Base-by-base conservation (phyloP, 2,797 vertebrate species). In the Sylvia borin region DNA sequence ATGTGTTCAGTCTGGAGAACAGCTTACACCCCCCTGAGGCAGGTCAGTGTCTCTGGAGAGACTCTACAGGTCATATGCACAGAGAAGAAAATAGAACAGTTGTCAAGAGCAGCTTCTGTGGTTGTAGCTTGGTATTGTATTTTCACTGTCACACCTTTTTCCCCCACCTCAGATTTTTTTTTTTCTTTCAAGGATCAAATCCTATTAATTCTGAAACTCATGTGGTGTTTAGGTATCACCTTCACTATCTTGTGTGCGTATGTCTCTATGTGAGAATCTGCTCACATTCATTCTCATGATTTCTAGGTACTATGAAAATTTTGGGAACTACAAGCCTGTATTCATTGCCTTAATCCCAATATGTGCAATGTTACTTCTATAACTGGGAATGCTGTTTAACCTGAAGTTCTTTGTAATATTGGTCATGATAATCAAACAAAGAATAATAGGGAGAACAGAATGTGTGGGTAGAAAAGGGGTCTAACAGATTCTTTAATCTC, bases 1-100 rank as follows among this genome's bases (percentile, higher is more conserved):
- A 27, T 27, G 3, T 50, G 13, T 17, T 40, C 36, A 13, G 29
- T 17, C 7, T 31, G 32, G 36, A 24, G 13, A 65, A 7, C 16
- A 38, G 22, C 18, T 78, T 16, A 20, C 0, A 4, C 16, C 5
- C 7, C 10, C 16, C 5, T 2, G 7, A 27, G 54, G 14, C 25
- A 67, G 32, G 12, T 51, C 60, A 54, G 4, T 65, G 38, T 58
- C 19, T 58, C 73, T 73, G 53, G n/a, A 68, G 65, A 61, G 32
- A 25, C 19, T 66, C 3, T 21, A 7, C 14, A 26, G 40, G 25
- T 68, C 20, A 14, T 5, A 13, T 7, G 34, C 31, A 40, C 5
- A 71, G 36, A 54, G 65, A 18, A 66, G 42, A 42, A 34, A 72
- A 58, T 26, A 15, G 10, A n/a, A 10, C 19, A 21, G 16, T 42